Conservation (phyloP, 2,797 vertebrate genomes). For the Anomalospiza imberbis region DNA sequence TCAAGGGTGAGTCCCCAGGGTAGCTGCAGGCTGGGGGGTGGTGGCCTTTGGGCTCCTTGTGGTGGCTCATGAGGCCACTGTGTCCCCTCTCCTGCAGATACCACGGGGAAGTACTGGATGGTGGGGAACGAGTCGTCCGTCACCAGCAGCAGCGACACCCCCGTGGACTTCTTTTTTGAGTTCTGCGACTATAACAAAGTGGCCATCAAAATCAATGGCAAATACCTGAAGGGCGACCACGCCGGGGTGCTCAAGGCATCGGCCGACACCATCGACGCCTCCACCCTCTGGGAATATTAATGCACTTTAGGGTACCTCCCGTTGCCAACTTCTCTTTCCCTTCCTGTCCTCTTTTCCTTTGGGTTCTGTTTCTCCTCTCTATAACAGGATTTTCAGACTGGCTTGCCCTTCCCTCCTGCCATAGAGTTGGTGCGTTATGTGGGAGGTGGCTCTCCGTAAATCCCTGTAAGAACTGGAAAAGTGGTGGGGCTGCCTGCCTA, state of each 20-base stretch:
- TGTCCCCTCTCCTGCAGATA: constrained; percentile 73
- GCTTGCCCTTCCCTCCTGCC: constrained; percentile 22
- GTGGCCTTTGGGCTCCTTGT: accelerated
- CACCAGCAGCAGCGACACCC: constrained; percentile 91
- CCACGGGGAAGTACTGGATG: constrained; percentile 98
- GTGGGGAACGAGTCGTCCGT: constrained; percentile 88
- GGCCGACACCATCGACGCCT: constrained; percentile 86
- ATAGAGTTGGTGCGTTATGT: background rate
- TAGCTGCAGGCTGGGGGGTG: accelerated
- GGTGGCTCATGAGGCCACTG: background rate
- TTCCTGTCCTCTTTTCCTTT: background rate
- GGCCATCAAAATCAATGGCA: constrained; percentile 89
- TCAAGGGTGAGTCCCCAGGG: constrained; percentile 80
- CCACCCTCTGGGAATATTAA: constrained; percentile 97
- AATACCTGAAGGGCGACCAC: constrained; percentile 95
- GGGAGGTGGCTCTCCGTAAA: background rate
- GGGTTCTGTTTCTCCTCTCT: constrained; percentile 35
- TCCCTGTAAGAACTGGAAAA: constrained; percentile 70
- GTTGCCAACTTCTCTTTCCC: constrained; percentile 24
- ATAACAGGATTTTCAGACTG: constrained; percentile 37
- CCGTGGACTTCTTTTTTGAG: constrained; percentile 95
- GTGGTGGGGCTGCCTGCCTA: constrained; percentile 17
- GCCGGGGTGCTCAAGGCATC: constrained; percentile 96
- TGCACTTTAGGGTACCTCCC: constrained; percentile 66
- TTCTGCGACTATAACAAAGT: constrained; percentile 99